Percentiles rank a stretch among this genome's conserved stretches.
Conservation (phyloP, 2,113 vertebrate genomes). For the Thryonomys swinderianus region DNA sequence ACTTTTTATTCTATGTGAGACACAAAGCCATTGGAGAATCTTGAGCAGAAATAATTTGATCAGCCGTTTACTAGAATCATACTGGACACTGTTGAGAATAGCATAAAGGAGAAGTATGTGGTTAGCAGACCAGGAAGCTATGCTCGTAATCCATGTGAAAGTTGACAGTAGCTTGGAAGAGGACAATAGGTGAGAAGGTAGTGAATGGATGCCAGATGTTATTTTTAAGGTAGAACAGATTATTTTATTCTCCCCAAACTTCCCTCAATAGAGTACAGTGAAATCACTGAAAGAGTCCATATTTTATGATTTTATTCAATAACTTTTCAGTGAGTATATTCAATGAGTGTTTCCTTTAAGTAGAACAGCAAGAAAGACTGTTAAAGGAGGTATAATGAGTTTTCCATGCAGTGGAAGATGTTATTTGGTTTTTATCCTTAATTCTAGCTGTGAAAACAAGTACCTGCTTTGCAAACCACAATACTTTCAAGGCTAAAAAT, state of each 20-base stretch:
- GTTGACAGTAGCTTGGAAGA: background rate
- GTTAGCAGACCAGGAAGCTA: background rate
- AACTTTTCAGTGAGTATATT: slow-evolving; percentile 38
- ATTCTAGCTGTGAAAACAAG: slow-evolving; percentile 61
- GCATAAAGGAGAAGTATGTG: background rate
- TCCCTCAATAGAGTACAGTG: background rate
- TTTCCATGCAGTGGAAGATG: slow-evolving; percentile 31
- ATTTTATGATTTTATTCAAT: slow-evolving; percentile 35
- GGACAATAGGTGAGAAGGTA: background rate
- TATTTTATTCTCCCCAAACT: background rate
- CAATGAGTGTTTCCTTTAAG: background rate
- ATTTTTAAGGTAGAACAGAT: slow-evolving; percentile 36
- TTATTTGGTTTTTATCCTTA: slow-evolving; percentile 51
- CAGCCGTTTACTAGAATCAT: background rate
- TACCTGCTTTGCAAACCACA: slow-evolving; percentile 50
- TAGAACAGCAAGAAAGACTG: background rate
- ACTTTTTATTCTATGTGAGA: background rate
- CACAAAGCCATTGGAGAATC: background rate
- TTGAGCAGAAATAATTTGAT: slow-evolving; percentile 7
- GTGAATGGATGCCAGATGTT: background rate
- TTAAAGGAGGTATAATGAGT: background rate
- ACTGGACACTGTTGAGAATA: background rate
- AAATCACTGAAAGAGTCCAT: background rate
- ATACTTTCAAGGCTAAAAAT: slow-evolving; percentile 38
- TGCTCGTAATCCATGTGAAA: background rate